phyloP scores from a whole-genome alignment of 2,888 invertebrate species.

The Drosophila vallismaia region DNA sequence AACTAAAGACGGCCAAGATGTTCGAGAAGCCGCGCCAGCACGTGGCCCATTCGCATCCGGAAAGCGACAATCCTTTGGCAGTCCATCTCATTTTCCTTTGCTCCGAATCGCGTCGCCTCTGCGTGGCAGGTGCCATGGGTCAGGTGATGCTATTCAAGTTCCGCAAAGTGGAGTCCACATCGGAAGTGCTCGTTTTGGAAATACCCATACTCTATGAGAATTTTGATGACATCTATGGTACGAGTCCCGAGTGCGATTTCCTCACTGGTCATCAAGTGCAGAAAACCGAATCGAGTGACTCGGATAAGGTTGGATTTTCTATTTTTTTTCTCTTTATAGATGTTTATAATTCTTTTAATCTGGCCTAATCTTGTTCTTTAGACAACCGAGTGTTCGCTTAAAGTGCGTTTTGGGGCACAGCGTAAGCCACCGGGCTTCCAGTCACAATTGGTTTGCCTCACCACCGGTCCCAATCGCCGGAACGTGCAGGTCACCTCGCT shows the following conservation, averaged over 20 bases:
- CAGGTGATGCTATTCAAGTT: constrained; percentile 98
- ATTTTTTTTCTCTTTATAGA: too few relatives aligned
- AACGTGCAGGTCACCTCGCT: constrained; percentile 91
- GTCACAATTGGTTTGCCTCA: constrained; percentile 96
- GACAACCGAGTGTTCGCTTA: constrained; percentile 85
- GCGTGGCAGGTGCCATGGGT: constrained; percentile 95
- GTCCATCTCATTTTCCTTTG: constrained; percentile 95
- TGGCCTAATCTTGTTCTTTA: too few relatives aligned
- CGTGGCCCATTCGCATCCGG: constrained; percentile 85
- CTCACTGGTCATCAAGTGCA: constrained; percentile 85
- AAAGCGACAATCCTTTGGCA: constrained; percentile 93
- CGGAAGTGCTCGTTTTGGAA: constrained; percentile 92
- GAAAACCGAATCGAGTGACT: constrained; percentile 82
- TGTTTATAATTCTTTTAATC: too few relatives aligned
- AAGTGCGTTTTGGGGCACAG: constrained; percentile 90
- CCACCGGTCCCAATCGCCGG: constrained; percentile 89
- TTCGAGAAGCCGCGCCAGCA: constrained; percentile 85
- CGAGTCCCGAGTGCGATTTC: constrained; percentile 92
- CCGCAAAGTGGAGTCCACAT: constrained; percentile 93
- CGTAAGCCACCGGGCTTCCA: constrained; percentile 98
- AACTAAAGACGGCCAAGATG: constrained; percentile 97
- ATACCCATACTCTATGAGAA: constrained; percentile 94
- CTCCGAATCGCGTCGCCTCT: constrained; percentile 94
- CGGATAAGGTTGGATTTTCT: constrained; percentile 71
- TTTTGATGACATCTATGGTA: constrained; percentile 90